These are phyloP conservation scores for Chymomyza amoena DNA, from an alignment of 2,888 invertebrate species.

Conservation along the genomic window DNA sequence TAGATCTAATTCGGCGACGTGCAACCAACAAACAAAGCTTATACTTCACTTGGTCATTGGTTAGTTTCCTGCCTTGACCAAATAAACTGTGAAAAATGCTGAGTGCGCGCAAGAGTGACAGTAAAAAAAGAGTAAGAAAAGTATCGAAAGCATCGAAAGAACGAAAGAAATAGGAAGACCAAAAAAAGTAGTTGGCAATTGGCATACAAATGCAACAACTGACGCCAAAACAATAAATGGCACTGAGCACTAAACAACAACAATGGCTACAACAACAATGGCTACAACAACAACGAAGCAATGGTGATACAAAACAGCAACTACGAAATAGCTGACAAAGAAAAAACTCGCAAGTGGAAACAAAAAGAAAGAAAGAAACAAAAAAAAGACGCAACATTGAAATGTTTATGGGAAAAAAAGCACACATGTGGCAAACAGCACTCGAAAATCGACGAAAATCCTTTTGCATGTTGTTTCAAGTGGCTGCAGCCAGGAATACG, in stretches of 20 bases:
- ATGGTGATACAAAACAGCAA: slow-evolving; percentile 39
- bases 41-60: slow-evolving; percentile 14
- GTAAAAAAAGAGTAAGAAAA: not conserved
- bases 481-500: slow-evolving; percentile 32
- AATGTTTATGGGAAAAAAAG: slow-evolving; percentile 23
- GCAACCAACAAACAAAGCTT: not conserved
- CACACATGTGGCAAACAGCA: slow-evolving; percentile 58
- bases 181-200: slow-evolving; percentile 35
- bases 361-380: slow-evolving; percentile 24
- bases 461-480: slow-evolving; percentile 69
- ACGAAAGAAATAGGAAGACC: not conserved
- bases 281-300: slow-evolving; percentile 18
- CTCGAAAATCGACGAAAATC: slow-evolving; percentile 69
- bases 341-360: slow-evolving; percentile 5
- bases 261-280: slow-evolving; percentile 8
- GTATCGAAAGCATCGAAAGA: no score
- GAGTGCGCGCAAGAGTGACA: slow-evolving; percentile 48
- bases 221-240: slow-evolving; percentile 64
- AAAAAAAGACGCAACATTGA: slow-evolving; percentile 1
- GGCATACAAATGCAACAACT: slow-evolving; percentile 57
- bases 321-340: slow-evolving; percentile 41
- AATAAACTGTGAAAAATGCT: slow-evolving; percentile 66
- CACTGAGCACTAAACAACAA: slow-evolving; percentile 46
- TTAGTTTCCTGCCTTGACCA: slow-evolving; percentile 48
- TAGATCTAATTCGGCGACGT: not conserved